These are phyloP conservation scores for Paracanthobrama guichenoti DNA, from an alignment of 2,113 vertebrate species.

Conservation along the genomic window DNA sequence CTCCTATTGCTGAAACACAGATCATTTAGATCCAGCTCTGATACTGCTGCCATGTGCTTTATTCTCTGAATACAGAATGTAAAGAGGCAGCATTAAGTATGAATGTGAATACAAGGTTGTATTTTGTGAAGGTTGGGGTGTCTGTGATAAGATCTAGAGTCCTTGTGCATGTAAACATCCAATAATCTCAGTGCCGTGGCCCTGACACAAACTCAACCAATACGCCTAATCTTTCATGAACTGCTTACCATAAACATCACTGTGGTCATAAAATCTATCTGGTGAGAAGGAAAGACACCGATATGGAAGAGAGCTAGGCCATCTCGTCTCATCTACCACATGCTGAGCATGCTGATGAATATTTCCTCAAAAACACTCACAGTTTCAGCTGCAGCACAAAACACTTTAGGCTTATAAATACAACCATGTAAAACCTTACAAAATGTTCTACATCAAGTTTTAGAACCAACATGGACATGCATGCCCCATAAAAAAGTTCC, in stretches of 20 bases:
- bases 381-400: not conserved
- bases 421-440: constrained; percentile 32
- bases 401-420: not conserved
- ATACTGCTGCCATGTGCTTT: not conserved
- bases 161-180: not conserved
- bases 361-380: not conserved
- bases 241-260: constrained; percentile 23
- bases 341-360: constrained; percentile 17
- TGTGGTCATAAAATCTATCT: constrained; percentile 4
- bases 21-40: not conserved
- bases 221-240: not conserved
- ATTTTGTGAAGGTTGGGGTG: not conserved
- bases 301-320: constrained; percentile 12
- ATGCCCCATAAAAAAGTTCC: not conserved
- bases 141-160: constrained; percentile 14
- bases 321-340: constrained; percentile 25
- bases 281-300: not conserved
- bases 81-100: not conserved
- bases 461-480: not conserved
- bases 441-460: constrained; percentile 5
- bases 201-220: not conserved
- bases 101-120: not conserved
- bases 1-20: not conserved
- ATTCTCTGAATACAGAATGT: constrained; percentile 3
- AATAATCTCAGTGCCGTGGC: not conserved